A percentile compares a stretch with the other conserved stretches of the same genome.
These are phyloP conservation scores for Odocoileus virginianus DNA, from an alignment of 2,113 vertebrate genomes.

Conservation along the genomic window DNA sequence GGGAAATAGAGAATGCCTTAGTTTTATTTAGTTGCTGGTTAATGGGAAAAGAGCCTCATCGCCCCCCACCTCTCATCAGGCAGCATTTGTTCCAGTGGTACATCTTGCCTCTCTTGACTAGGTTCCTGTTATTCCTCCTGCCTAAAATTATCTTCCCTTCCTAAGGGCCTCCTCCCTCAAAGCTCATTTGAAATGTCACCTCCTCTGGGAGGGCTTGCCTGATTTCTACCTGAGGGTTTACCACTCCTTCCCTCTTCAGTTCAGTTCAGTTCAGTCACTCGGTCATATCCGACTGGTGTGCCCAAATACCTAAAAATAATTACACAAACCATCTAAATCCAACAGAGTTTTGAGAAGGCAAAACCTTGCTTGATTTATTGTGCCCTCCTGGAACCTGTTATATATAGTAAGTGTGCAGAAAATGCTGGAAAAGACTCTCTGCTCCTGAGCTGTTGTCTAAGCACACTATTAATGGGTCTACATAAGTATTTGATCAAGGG, in stretches of 20 bases:
- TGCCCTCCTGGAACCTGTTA: neutral
- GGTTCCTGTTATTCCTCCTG: neutral
- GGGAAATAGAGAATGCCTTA: neutral
- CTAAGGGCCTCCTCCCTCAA: neutral
- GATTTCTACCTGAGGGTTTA: neutral
- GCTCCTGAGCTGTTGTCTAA: neutral
- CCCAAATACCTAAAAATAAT: constrained; percentile 12
- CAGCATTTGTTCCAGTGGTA: neutral
- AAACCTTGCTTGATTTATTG: neutral
- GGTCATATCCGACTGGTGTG: neutral
- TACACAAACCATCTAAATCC: neutral
- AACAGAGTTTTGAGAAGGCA: neutral
- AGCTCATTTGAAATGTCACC: neutral
- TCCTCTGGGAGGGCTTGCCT: neutral
- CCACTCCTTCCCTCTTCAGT: neutral
- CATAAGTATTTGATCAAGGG: neutral
- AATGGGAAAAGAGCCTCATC: neutral
- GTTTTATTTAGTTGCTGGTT: neutral
- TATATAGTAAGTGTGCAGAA: neutral
- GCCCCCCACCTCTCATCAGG: neutral
- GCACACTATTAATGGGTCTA: neutral
- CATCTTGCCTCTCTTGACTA: neutral
- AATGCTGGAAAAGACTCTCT: neutral
- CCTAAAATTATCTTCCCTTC: neutral
- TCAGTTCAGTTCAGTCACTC: neutral